These are phyloP conservation scores for Pluvialis apricaria DNA, from an alignment of 2,113 vertebrate genomes.

Conservation along the genomic window DNA sequence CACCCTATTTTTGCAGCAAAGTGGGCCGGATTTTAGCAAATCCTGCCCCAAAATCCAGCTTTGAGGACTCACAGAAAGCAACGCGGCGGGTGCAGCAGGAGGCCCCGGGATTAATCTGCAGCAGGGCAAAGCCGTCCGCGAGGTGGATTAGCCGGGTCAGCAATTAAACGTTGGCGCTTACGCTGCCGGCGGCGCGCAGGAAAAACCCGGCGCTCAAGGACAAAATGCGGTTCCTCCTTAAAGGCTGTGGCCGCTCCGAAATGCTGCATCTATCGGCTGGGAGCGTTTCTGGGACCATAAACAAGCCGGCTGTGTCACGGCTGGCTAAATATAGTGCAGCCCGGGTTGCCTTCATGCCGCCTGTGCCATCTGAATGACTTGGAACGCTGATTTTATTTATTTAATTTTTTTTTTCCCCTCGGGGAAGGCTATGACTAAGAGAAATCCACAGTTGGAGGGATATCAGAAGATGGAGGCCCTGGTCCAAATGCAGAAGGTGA, in stretches of 20 bases:
- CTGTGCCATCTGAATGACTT: neutral
- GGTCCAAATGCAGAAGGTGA: neutral
- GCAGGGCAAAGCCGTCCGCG: neutral
- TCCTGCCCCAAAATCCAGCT: neutral
- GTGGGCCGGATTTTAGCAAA: neutral
- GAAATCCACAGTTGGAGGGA: neutral
- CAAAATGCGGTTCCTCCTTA: neutral
- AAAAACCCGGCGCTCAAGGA: constrained; percentile 6
- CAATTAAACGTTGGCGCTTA: neutral
- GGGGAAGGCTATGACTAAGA: constrained; percentile 19
- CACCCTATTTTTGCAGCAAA: neutral
- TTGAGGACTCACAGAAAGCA: neutral
- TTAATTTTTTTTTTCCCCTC: neutral
- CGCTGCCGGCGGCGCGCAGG: neutral
- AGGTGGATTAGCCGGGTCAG: neutral
- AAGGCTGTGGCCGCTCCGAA: neutral
- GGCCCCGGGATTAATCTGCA: neutral
- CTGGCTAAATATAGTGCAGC: constrained; percentile 60
- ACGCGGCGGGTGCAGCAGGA: neutral
- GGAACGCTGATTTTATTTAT: neutral
- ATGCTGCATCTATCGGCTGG: neutral
- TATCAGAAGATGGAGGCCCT: constrained; percentile 45
- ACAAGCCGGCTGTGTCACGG: neutral
- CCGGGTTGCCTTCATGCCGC: neutral
- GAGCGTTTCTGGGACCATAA: neutral